Evolutionary conservation across 2,888 invertebrate genomes (phyloP).

Genomic region (Tridacna gigas): DNA sequence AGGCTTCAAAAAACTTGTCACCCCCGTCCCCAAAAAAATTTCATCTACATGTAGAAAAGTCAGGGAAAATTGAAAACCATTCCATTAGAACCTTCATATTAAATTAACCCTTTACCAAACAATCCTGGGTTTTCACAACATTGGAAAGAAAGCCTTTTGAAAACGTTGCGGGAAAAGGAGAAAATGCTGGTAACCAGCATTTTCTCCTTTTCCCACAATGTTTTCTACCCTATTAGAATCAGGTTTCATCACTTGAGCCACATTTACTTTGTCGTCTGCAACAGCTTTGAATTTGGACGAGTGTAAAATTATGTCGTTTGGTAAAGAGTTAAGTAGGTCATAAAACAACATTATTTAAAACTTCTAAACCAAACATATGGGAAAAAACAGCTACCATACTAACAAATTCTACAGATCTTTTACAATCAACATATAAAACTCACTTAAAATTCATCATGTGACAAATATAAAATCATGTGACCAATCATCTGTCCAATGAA

Average conservation of each 20-base stretch:
- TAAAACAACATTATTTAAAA: too few relatives aligned
- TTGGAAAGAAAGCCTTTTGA: too few relatives aligned
- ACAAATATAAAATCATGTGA: conserved; percentile 13
- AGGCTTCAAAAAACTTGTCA: too few relatives aligned
- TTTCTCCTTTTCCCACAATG: conserved; percentile 4
- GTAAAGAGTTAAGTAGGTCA: neutral
- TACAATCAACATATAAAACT: neutral
- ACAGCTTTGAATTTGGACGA: neutral
- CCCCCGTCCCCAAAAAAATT: too few relatives aligned
- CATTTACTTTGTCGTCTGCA: neutral
- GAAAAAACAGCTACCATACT: neutral
- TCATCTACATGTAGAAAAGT: too few relatives aligned
- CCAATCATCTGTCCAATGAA: conserved; percentile 20
- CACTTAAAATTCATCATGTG: neutral
- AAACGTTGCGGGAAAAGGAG: conserved; percentile 5
- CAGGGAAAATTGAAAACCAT: too few relatives aligned
- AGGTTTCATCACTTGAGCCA: neutral
- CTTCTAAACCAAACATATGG: neutral
- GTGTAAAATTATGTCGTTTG: neutral
- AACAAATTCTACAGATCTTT: neutral
- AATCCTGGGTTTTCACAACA: too few relatives aligned
- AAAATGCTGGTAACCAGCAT: neutral
- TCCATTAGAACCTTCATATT: too few relatives aligned
- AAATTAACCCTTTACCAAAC: too few relatives aligned
- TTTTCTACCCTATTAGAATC: neutral